Evolutionary conservation across 2,888 invertebrate genomes (phyloP), one percentile per base, ranked within the genome.

Genomic region (Lasioglossum leucozonium): DNA sequence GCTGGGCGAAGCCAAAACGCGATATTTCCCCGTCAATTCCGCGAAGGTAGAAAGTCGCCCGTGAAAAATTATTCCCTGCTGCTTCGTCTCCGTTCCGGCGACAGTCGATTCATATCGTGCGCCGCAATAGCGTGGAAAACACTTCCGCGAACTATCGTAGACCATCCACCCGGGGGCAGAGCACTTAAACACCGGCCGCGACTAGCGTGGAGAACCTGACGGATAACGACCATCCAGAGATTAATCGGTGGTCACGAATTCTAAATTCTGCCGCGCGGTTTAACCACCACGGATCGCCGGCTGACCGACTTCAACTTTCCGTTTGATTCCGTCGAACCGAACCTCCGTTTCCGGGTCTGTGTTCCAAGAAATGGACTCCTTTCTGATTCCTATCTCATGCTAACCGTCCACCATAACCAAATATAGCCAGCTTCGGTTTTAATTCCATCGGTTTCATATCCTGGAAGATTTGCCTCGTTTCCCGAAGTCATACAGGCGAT

Each of bases 211-310:
- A 89, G 90, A 90, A 92, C 81, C 87, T 92, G 93, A 93, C 93
- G 91, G 91, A 92, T 93, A 92, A 93, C 91, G 92, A 91, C 91
- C 91, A 87, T 77, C 89, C 77, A 89, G 90, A 92, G 92, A 93
- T 93, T 92, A 91, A 92, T 93, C 89, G 92, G 90, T 87, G 91
- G 92, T 91, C 92, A 91, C 90, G 89, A 92, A 91, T 91, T 92
- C 92, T 93, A 92, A 93, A 93, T 93, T 92, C 91, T 88, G 92
- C 90, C 82, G 87, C 74, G 88, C 87, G 89, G 89, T 90, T 88
- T 86, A 91, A 87, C 84, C 86, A 81, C 85, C 78, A 88, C 82
- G 86, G 51, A 89, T 90, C 88, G 82, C 85, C 80, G 74, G 79
- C 77, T 74, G 73, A 30, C 55, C 73, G 81, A 88, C 79, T 90